Percentiles rank a stretch among this genome's conserved stretches.
These are phyloP conservation scores for Colius striatus DNA, from an alignment of 2,113 vertebrate genomes.

Conservation along the genomic window DNA sequence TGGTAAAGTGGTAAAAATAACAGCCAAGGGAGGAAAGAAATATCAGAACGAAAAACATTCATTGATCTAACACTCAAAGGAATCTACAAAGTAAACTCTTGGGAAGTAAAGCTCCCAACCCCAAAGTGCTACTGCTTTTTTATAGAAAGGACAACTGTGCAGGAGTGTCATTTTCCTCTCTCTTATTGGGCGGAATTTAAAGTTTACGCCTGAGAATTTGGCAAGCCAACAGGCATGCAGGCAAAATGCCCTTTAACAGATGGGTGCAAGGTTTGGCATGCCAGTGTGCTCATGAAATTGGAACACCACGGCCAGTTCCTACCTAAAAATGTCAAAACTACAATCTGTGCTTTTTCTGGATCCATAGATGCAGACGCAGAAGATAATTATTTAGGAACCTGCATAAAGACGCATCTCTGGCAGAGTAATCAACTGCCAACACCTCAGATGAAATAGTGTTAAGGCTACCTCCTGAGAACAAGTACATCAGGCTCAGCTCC, in stretches of 20 bases:
- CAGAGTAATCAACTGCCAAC: neutral
- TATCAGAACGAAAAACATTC: neutral
- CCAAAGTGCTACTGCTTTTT: neutral
- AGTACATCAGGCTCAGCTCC: neutral
- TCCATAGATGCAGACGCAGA: neutral
- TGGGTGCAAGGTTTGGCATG: constrained; percentile 51
- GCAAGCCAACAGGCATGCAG: constrained; percentile 40
- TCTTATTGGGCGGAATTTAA: constrained; percentile 40
- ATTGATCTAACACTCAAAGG: neutral
- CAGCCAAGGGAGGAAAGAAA: neutral
- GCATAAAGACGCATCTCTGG: neutral
- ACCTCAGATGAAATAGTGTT: neutral
- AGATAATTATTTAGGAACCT: constrained; percentile 38
- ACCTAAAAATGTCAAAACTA: constrained; percentile 65
- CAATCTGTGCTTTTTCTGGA: constrained; percentile 63
- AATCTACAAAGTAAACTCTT: neutral
- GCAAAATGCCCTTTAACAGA: constrained; percentile 71
- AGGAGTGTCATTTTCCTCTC: neutral
- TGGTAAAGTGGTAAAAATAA: neutral
- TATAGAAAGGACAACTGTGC: neutral
- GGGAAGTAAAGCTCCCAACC: neutral
- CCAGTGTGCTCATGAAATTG: constrained; percentile 50
- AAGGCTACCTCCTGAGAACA: neutral
- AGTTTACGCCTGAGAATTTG: constrained; percentile 46
- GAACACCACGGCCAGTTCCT: constrained; percentile 50